These are phyloP conservation scores for Conus ventricosus DNA, from an alignment of 1,140 invertebrate genomes.

Conservation along the genomic window DNA sequence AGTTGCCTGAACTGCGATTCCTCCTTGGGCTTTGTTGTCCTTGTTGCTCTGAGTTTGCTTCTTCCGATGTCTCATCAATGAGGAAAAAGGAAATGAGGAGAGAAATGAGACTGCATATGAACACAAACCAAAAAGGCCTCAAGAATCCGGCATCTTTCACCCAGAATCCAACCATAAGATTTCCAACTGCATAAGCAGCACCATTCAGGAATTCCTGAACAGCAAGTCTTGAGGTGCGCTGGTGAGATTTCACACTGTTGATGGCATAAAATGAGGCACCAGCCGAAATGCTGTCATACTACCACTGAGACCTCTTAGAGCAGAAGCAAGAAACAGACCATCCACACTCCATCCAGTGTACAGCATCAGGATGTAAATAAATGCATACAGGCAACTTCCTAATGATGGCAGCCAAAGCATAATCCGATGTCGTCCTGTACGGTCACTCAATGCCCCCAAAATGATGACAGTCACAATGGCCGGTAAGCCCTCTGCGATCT, in stretches of 20 bases:
- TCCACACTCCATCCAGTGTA: constrained; percentile 70
- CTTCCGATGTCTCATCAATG: constrained; percentile 56
- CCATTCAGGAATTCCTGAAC: constrained; percentile 70
- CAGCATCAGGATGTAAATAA: constrained; percentile 67
- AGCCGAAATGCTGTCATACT: constrained; percentile 69
- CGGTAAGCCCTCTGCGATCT: constrained; percentile 69
- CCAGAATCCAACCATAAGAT: constrained; percentile 71
- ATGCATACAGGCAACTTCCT: constrained; percentile 62
- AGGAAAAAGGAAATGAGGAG: constrained; percentile 68
- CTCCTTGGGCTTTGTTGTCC: constrained; percentile 37
- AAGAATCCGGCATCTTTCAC: constrained; percentile 64
- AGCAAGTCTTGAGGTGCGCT: constrained; percentile 66
- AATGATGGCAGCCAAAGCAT: constrained; percentile 66
- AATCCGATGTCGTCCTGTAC: constrained; percentile 64
- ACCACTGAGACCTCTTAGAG: constrained; percentile 67
- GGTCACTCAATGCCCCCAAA: constrained; percentile 68
- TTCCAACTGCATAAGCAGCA: constrained; percentile 67
- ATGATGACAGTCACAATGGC: constrained; percentile 69
- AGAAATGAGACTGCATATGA: constrained; percentile 62
- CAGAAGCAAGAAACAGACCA: constrained; percentile 70
- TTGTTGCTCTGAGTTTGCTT: constrained; percentile 30
- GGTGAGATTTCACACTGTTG: constrained; percentile 61
- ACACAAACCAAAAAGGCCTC: constrained; percentile 69
- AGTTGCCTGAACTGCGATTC: constrained; percentile 58
- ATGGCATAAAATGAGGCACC: constrained; percentile 68